A percentile compares a stretch with the other conserved stretches of the same genome.
These are phyloP conservation scores for Pterostichus madidus DNA, from an alignment of 2,888 invertebrate genomes.

Conservation along the genomic window DNA sequence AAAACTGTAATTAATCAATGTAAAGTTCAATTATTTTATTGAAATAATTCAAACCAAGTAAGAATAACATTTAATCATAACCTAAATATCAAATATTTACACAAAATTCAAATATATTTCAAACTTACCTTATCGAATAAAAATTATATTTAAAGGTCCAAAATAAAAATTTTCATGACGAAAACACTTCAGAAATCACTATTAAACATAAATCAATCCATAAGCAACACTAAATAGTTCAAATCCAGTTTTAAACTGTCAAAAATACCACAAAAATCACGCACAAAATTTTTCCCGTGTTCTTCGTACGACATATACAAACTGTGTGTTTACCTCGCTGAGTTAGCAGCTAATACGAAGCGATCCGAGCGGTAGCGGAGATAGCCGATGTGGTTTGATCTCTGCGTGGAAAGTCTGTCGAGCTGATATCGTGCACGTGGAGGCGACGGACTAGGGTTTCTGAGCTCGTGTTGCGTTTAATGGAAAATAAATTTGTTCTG, in stretches of 20 bases:
- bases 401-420: conserved; percentile 70
- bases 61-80: neutral
- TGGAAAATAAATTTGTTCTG: conserved; percentile 30
- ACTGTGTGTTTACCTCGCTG: conserved; percentile 74
- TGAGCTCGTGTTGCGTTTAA: conserved; percentile 51
- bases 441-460: conserved; percentile 75
- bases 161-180: conserved; percentile 26
- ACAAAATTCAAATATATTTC: neutral
- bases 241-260: conserved; percentile 35
- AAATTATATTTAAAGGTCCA: neutral
- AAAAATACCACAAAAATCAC: conserved; percentile 3
- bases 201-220: conserved; percentile 28
- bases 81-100: too few species aligned
- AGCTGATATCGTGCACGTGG: conserved; percentile 75
- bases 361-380: conserved; percentile 3
- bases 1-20: too few species aligned
- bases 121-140: conserved; percentile 32
- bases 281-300: conserved; percentile 31
- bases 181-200: conserved; percentile 16
- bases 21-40: too few species aligned
- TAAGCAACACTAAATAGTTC: conserved; percentile 25
- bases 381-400: conserved; percentile 26
- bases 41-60: too few species aligned
- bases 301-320: conserved; percentile 43
- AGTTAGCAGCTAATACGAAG: conserved; percentile 64